phyloP scores from a whole-genome alignment of 2,888 invertebrate genomes.

The Muschampia staudingeri region DNA sequence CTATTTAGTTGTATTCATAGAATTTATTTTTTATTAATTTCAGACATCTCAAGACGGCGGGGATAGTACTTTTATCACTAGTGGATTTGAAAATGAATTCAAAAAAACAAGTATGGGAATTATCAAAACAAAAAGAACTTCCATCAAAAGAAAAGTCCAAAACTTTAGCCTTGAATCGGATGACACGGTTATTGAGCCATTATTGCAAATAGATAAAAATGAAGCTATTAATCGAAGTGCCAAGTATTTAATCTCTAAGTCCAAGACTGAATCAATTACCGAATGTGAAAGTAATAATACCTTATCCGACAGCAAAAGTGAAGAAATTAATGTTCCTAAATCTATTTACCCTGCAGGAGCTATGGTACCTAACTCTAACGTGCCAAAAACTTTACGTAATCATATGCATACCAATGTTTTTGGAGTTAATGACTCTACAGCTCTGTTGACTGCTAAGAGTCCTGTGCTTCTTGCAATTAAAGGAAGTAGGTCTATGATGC shows the following conservation, averaged over 20 bases:
- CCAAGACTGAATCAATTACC: slow-evolving; percentile 81
- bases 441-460: slow-evolving; percentile 73
- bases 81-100: slow-evolving; percentile 85
- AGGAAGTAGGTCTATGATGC: slow-evolving; percentile 73
- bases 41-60: slow-evolving; percentile 87
- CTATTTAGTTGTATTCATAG: neutral
- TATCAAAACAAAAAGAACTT: slow-evolving; percentile 86
- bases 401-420: slow-evolving; percentile 84
- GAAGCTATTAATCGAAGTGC: slow-evolving; percentile 80
- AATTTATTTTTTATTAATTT: slow-evolving; percentile 58
- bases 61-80: slow-evolving; percentile 83
- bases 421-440: slow-evolving; percentile 71
- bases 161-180: slow-evolving; percentile 83
- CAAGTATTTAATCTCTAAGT: slow-evolving; percentile 82
- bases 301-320: slow-evolving; percentile 69
- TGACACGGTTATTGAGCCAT: slow-evolving; percentile 85
- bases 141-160: slow-evolving; percentile 84
- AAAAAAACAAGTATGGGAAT: slow-evolving; percentile 85
- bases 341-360: slow-evolving; percentile 18
- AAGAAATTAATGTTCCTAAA: slow-evolving; percentile 9
- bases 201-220: slow-evolving; percentile 82
- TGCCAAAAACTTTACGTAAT: slow-evolving; percentile 71
- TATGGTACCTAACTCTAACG: slow-evolving; percentile 9
- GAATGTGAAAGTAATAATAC: slow-evolving; percentile 73
- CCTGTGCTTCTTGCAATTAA: slow-evolving; percentile 84